Percentiles rank a stretch among this genome's conserved stretches.
Evolutionary conservation across 2,113 vertebrate species (phyloP).

Genomic region (Oreochromis tanganicae): DNA sequence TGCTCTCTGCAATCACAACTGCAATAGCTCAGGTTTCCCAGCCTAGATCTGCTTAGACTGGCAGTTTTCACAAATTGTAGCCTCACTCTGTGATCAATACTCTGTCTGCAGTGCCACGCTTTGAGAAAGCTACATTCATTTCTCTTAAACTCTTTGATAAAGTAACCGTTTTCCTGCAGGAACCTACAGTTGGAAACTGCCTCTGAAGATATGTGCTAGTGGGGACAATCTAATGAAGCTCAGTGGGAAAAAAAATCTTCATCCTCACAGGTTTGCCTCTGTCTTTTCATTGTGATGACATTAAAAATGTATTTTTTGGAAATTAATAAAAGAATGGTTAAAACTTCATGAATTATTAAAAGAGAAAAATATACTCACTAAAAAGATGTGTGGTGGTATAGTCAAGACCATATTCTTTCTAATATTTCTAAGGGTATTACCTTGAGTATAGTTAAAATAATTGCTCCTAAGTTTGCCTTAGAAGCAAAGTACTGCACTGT

Average conservation of each 20-base stretch:
- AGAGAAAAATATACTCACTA: not conserved
- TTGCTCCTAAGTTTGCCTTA: not conserved
- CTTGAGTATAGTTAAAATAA: not conserved
- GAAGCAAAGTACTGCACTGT: not conserved
- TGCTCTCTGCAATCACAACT: not conserved
- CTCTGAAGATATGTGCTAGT: not conserved
- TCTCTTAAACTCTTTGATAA: not conserved
- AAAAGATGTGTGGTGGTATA: not conserved
- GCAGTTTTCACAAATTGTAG: constrained; percentile 3
- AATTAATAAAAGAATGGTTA: not conserved
- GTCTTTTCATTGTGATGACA: not conserved
- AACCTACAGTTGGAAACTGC: not conserved
- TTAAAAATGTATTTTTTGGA: not conserved
- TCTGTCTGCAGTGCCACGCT: not conserved
- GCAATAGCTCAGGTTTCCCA: constrained; percentile 23
- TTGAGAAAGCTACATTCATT: not conserved
- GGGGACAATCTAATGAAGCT: not conserved
- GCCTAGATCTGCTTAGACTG: not conserved
- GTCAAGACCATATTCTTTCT: not conserved
- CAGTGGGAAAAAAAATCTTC: not conserved
- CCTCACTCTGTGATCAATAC: constrained; percentile 21
- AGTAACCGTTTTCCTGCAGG: not conserved
- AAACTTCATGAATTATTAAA: not conserved
- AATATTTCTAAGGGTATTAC: not conserved
- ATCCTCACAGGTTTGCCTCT: not conserved